Conservation (phyloP, 2,113 vertebrate genomes). For the Lathamus discolor region DNA sequence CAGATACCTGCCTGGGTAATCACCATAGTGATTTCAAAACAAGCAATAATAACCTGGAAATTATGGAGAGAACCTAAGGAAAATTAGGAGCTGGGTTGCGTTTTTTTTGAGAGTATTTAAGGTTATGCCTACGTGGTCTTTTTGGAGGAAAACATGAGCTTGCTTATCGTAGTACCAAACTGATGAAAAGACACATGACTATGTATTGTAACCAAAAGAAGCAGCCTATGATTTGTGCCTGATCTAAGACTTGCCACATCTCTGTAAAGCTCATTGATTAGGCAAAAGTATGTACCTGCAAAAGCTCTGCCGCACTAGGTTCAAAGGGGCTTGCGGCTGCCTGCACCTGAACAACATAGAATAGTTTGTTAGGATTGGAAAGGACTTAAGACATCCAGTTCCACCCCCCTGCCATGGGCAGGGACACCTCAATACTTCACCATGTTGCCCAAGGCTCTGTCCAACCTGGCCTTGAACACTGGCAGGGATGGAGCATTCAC, state of each 20-base stretch:
- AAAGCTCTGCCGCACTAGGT: not conserved
- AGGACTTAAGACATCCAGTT: not conserved
- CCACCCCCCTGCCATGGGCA: not conserved
- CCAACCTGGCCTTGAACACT: not conserved
- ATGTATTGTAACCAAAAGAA: not conserved
- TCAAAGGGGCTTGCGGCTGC: not conserved
- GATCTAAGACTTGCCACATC: not conserved
- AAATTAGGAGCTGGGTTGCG: not conserved
- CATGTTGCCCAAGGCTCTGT: not conserved
- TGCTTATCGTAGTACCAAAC: not conserved
- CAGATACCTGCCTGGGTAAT: not conserved
- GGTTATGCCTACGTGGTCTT: not conserved
- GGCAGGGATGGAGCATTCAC: not conserved
- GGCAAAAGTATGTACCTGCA: not conserved
- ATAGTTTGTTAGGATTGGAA: not conserved
- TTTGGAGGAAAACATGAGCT: not conserved
- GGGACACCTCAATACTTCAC: not conserved
- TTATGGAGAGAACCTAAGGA: not conserved
- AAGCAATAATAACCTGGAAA: not conserved
- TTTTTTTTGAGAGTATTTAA: not conserved
- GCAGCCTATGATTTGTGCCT: not conserved
- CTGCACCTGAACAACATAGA: not conserved
- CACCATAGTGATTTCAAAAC: slow-evolving; percentile 2
- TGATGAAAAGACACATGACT: not conserved
- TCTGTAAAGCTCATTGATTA: not conserved